Percentiles rank a stretch among this genome's conserved stretches.
Conservation (phyloP, 1,140 invertebrate species). For the Xylocopa sonorina region DNA sequence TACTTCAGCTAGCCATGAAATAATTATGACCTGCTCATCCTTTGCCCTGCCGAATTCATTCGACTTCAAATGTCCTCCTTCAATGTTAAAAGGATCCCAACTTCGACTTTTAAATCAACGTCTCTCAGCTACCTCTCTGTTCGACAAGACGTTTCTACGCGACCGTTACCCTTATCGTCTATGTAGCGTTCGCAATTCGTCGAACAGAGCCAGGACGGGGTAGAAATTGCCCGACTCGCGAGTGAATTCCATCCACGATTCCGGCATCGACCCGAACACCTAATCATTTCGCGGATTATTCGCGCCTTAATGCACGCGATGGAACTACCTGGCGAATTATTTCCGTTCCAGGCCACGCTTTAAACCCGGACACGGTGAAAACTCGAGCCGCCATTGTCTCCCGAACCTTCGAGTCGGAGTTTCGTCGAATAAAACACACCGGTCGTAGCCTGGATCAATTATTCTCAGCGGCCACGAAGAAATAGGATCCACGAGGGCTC, state of each 20-base stretch:
- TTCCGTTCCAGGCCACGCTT: neutral
- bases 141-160: neutral
- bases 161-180: neutral
- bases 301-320: conserved; percentile 18
- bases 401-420: neutral
- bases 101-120: conserved; percentile 33
- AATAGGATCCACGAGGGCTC: conserved; percentile 1
- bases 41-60: neutral
- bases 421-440: conserved; percentile 3
- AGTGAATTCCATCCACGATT: neutral
- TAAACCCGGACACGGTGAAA: neutral
- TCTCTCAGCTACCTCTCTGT: neutral
- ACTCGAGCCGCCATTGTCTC: neutral
- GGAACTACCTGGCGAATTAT: conserved; percentile 16
- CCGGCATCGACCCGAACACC: neutral
- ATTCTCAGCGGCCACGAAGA: conserved; percentile 23
- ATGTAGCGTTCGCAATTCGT: neutral
- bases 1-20: conserved; percentile 4
- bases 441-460: conserved; percentile 7
- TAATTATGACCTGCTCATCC: conserved; percentile 24
- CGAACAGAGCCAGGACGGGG: no score
- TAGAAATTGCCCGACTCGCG: neutral
- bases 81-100: neutral
- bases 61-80: neutral
- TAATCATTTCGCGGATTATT: conserved; percentile 22